phyloP scores from a whole-genome alignment of 2,113 vertebrate species.

The Mohoua ochrocephala region DNA sequence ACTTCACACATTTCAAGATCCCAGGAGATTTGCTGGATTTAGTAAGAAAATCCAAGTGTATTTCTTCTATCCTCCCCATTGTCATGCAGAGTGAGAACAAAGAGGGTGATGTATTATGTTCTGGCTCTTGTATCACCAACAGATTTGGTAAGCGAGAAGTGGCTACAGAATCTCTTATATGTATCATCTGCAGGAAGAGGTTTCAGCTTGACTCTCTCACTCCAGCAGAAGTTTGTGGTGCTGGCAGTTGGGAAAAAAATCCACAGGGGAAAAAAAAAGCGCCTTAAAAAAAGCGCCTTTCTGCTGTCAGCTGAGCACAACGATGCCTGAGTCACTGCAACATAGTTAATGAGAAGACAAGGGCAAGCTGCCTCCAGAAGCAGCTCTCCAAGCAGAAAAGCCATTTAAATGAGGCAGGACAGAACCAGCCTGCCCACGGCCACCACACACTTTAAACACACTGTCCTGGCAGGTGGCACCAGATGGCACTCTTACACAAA shows the following conservation, averaged over 20 bases:
- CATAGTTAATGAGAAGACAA: neutral
- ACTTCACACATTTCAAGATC: neutral
- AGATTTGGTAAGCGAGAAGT: neutral
- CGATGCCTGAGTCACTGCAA: neutral
- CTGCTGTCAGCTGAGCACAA: neutral
- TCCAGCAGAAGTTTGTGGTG: neutral
- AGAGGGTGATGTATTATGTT: neutral
- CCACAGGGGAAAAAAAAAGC: neutral
- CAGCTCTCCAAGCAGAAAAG: neutral
- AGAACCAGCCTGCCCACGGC: neutral
- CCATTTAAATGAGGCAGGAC: neutral
- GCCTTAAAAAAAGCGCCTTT: neutral
- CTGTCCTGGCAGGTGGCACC: slow-evolving; percentile 41
- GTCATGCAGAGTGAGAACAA: slow-evolving; percentile 1
- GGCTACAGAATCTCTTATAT: neutral
- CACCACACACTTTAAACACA: neutral
- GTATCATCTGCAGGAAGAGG: neutral
- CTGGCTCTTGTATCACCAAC: neutral
- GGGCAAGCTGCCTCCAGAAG: neutral
- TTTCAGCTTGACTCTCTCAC: neutral
- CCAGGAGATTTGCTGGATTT: slow-evolving; percentile 6
- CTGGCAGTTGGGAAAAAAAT: neutral
- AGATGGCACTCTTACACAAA: slow-evolving; percentile 55
- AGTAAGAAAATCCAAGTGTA: slow-evolving; percentile 1
- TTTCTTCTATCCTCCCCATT: neutral